Evolutionary conservation across 2,888 invertebrate species (phyloP).

Genomic region (Dryobota labecula): DNA sequence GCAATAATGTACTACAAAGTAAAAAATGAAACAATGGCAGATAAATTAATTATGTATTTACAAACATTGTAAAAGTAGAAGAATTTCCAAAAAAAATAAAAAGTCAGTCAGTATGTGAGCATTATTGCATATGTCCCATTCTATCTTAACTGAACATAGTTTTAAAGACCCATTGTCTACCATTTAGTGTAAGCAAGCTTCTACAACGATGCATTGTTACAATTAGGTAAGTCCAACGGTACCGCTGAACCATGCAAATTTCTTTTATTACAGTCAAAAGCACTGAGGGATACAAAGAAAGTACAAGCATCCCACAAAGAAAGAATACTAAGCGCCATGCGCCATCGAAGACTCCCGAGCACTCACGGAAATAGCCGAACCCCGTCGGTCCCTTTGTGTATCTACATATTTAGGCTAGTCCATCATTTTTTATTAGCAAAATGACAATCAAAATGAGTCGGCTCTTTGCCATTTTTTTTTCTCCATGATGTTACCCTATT

Average conservation of each 20-base stretch:
- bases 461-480: slow-evolving; percentile 80
- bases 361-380: slow-evolving; percentile 50
- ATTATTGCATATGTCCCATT: too few relatives aligned
- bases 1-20: too few relatives aligned
- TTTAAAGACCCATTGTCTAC: slow-evolving; percentile 9
- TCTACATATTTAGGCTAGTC: slow-evolving; percentile 77
- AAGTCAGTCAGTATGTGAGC: too few relatives aligned
- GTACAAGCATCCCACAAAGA: slow-evolving; percentile 12
- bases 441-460: slow-evolving; percentile 79
- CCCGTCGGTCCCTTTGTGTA: slow-evolving; percentile 63
- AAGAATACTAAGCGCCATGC: slow-evolving; percentile 70
- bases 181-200: not conserved
- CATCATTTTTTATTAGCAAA: slow-evolving; percentile 79
- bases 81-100: too few relatives aligned
- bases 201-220: slow-evolving; percentile 12
- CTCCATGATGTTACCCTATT: slow-evolving; percentile 75
- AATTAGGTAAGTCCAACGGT: slow-evolving; percentile 31
- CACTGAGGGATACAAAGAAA: slow-evolving; percentile 42
- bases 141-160: not conserved
- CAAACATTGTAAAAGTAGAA: too few relatives aligned
- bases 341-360: slow-evolving; percentile 62
- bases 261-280: slow-evolving; percentile 39
- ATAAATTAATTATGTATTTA: too few relatives aligned
- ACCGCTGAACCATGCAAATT: slow-evolving; percentile 32
- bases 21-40: too few relatives aligned